Evolutionary conservation across 2,113 vertebrate genomes (phyloP).

Genomic region (Dinomys branickii): DNA sequence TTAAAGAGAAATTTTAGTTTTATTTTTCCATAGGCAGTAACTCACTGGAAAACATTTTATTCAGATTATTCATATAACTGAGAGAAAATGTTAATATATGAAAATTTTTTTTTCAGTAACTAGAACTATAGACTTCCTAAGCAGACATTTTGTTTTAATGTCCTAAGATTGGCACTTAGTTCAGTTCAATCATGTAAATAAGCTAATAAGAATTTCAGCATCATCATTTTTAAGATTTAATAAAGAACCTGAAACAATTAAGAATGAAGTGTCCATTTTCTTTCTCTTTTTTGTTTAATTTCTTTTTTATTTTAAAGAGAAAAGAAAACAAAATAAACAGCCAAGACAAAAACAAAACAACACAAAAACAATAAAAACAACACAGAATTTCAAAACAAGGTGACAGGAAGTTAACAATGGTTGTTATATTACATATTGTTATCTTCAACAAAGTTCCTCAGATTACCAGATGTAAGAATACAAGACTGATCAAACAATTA

Average conservation of each 20-base stretch:
- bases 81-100: not conserved
- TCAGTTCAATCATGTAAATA: slow-evolving; percentile 30
- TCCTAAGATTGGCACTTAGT: slow-evolving; percentile 25
- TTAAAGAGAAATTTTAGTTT: not conserved
- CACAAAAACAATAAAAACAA: too few relatives aligned
- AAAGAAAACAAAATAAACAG: too few relatives aligned
- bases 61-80: not conserved
- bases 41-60: not conserved
- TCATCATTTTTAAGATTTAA: slow-evolving; percentile 54
- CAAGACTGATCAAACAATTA: too few relatives aligned
- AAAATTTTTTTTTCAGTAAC: slow-evolving; percentile 20
- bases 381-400: too few relatives aligned
- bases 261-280: not conserved
- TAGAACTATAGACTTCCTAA: slow-evolving; percentile 33
- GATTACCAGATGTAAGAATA: too few relatives aligned
- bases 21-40: not conserved
- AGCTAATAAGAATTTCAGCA: slow-evolving; percentile 33
- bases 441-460: too few relatives aligned
- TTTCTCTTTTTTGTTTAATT: too few relatives aligned
- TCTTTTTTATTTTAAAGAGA: too few relatives aligned
- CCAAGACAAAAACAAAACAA: too few relatives aligned
- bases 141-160: slow-evolving; percentile 17
- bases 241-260: slow-evolving; percentile 22
- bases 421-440: too few relatives aligned
- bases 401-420: too few relatives aligned